Evolutionary conservation across 1,140 invertebrate species (phyloP), one percentile per base, ranked within the genome.

Genomic region (Orius insidiosus): DNA sequence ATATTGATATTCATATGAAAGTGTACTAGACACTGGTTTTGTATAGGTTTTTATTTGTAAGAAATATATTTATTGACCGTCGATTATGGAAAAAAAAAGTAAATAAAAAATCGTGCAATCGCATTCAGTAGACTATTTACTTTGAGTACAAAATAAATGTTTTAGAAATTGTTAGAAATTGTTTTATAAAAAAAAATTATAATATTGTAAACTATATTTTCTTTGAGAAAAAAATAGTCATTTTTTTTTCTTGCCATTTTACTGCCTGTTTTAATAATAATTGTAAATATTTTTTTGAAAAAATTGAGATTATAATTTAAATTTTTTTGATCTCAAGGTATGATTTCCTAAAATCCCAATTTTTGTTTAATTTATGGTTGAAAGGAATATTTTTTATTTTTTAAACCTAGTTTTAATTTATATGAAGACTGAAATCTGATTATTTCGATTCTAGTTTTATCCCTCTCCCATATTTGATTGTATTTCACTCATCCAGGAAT

Each of bases 101-200:
- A 11, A n/a, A 36, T 4, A 36, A 36, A 36, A 36, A 36, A 36
- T 36, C n/a, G 41, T 49, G 47, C 40, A 49, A 49, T 49, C 47
- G 19, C 40, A 37, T 41, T 48, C 6, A 33, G 15, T 48, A 37
- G 32, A 19, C 9, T 42, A 34, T 48, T 35, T 32, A 41, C 15
- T 47, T 40, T 41, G 38, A 48, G 47, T 48, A 48, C 47, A 48
- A 48, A 48, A 48, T 48, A 31, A 36, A 40, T 40, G 36, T 47
- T 43, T 33, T 48, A 42, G 38, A 43, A 41, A 41, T 39, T 34
- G 16, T 48, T 42, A 48, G 37, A 9, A 15, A 43, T 48, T 43
- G 24, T 48, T 48, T 39, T 48, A 18, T 47, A 40, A 31, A 47
- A 14, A 14, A 37, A 31, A 47, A n/a, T n/a, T 24, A 34, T 47